These are phyloP conservation scores for Margaritifera margaritifera DNA, from an alignment of 2,888 invertebrate species.

Conservation along the genomic window DNA sequence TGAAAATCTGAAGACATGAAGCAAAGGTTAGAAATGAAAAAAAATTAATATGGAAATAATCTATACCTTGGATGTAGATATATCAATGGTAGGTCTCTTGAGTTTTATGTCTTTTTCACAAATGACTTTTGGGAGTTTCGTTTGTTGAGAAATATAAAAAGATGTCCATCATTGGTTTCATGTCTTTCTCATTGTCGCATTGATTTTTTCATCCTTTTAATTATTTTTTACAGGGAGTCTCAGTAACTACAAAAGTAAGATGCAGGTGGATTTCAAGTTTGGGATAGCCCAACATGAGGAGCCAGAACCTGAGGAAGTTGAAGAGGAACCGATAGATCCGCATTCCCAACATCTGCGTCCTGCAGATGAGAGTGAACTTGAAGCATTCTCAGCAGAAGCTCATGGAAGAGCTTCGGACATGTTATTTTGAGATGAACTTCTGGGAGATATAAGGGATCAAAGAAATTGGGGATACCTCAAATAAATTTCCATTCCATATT, in stretches of 20 bases:
- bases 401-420: constrained; percentile 48
- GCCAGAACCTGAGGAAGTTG: not conserved
- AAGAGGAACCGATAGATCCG: not conserved
- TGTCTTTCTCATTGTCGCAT: no score
- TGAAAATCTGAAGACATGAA: no score
- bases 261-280: constrained; percentile 56
- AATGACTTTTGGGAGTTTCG: no score
- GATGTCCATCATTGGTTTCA: no score
- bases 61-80: no score
- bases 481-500: no score
- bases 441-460: not conserved
- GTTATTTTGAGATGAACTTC: constrained; percentile 47
- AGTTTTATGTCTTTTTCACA: no score
- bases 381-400: constrained; percentile 53
- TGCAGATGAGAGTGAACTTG: constrained; percentile 50
- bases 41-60: no score
- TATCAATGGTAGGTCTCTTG: no score
- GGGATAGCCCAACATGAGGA: constrained; percentile 33
- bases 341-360: constrained; percentile 45
- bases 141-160: no score
- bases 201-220: no score
- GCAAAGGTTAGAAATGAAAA: no score
- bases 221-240: constrained; percentile 41
- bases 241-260: constrained; percentile 57
- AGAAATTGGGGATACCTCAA: not conserved